Percentiles rank a stretch among this genome's conserved stretches.
phyloP scores from a whole-genome alignment of 2,888 invertebrate genomes.

The Cheilosia variabilis region DNA sequence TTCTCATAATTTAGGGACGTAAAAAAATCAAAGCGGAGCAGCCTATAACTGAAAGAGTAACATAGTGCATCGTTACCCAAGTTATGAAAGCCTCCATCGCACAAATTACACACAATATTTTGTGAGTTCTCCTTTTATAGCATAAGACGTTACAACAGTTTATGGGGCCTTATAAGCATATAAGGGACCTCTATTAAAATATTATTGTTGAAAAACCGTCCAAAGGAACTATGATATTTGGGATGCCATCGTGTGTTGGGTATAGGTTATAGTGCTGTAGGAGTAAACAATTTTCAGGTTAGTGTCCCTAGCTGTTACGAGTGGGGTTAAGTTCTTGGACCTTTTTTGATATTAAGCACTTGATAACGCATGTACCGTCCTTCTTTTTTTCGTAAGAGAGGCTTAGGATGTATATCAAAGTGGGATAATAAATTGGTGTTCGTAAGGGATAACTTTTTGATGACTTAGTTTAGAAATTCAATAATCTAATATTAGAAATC shows the following conservation, averaged over 20 bases:
- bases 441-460: no score
- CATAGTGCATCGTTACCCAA: no score
- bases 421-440: not conserved
- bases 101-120: not conserved
- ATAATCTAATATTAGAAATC: no score
- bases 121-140: not conserved
- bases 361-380: not conserved
- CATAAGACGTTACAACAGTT: not conserved
- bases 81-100: no score
- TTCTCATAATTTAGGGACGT: no score
- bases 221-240: not conserved
- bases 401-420: not conserved
- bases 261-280: no score
- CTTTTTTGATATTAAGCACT: not conserved
- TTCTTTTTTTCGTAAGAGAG: not conserved
- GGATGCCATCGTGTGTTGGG: not conserved
- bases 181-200: not conserved
- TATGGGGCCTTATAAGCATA: not conserved
- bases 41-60: no score
- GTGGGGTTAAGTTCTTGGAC: not conserved
- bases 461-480: no score
- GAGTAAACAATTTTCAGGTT: not conserved
- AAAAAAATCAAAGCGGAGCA: no score
- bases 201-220: not conserved
- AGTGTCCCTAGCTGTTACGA: not conserved